phyloP scores from a whole-genome alignment of 2,888 invertebrate genomes.

The Nycteola revayana region DNA sequence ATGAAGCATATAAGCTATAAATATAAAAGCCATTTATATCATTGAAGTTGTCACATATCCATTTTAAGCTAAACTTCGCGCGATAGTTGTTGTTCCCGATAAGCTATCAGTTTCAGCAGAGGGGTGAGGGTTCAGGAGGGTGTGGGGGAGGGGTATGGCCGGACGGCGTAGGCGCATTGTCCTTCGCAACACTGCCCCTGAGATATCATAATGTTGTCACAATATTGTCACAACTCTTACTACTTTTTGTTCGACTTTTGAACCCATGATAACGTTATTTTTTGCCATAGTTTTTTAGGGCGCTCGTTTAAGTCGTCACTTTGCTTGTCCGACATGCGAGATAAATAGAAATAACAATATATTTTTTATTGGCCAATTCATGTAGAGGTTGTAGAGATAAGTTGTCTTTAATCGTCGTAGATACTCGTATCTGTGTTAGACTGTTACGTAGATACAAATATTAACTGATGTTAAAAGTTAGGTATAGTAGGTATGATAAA shows the following conservation, averaged over 20 bases:
- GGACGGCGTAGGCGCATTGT: conserved; percentile 71
- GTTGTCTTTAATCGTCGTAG: too few species aligned
- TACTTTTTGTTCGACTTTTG: conserved; percentile 21
- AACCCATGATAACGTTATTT: conserved; percentile 26
- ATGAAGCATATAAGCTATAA: too few species aligned
- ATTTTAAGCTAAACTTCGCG: neutral
- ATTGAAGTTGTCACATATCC: neutral
- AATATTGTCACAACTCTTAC: conserved; percentile 41
- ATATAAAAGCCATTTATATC: too few species aligned
- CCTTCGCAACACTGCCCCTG: conserved; percentile 69
- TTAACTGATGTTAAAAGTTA: too few species aligned
- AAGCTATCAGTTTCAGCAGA: conserved; percentile 53
- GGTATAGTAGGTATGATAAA: too few species aligned
- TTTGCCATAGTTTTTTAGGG: conserved; percentile 18
- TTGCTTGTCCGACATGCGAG: conserved; percentile 20
- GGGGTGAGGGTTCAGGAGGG: conserved; percentile 25
- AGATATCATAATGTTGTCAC: conserved; percentile 47
- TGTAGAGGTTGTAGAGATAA: too few species aligned
- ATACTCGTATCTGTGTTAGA: too few species aligned
- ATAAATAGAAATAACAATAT: too few species aligned
- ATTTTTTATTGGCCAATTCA: too few species aligned
- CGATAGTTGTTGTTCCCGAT: conserved; percentile 41
- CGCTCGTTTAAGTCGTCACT: conserved; percentile 15
- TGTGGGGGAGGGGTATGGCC: conserved; percentile 29
- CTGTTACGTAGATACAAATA: too few species aligned